These are phyloP conservation scores for Ctenochaetus hawaiiensis DNA, from an alignment of 2,797 vertebrate species.

Conservation along the genomic window DNA sequence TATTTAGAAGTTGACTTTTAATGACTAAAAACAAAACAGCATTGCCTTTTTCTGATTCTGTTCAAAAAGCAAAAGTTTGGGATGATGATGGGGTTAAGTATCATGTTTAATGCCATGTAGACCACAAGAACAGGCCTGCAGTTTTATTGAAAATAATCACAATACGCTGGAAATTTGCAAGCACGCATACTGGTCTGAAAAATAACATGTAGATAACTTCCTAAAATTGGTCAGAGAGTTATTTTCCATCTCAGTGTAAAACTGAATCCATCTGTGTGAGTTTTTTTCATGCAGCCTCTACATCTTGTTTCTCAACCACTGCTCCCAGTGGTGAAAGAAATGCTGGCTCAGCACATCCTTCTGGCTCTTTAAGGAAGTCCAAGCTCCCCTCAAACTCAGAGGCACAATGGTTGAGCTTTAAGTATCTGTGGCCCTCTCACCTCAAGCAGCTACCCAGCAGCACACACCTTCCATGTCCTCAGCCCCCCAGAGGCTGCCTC, in stretches of 20 bases:
- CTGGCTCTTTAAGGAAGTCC: conserved; percentile 22
- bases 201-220: not conserved
- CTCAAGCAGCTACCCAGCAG: conserved; percentile 20
- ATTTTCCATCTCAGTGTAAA: conserved; percentile 4
- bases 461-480: not conserved
- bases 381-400: not conserved
- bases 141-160: not conserved
- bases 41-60: not conserved
- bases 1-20: not conserved
- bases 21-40: not conserved
- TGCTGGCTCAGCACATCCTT: conserved; percentile 27
- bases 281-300: conserved; percentile 7
- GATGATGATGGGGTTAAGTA: not conserved
- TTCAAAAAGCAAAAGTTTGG: too few relatives aligned
- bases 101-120: not conserved
- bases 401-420: not conserved
- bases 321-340: conserved; percentile 1
- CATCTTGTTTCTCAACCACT: conserved; percentile 9
- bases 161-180: too few relatives aligned
- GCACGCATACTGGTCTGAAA: not conserved
- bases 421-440: conserved; percentile 20
- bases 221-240: not conserved
- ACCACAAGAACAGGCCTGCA: not conserved
- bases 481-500: not conserved
- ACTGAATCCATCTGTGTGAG: not conserved